These are phyloP conservation scores for Pelosia muscerda DNA, from an alignment of 2,888 invertebrate species.

Conservation along the genomic window DNA sequence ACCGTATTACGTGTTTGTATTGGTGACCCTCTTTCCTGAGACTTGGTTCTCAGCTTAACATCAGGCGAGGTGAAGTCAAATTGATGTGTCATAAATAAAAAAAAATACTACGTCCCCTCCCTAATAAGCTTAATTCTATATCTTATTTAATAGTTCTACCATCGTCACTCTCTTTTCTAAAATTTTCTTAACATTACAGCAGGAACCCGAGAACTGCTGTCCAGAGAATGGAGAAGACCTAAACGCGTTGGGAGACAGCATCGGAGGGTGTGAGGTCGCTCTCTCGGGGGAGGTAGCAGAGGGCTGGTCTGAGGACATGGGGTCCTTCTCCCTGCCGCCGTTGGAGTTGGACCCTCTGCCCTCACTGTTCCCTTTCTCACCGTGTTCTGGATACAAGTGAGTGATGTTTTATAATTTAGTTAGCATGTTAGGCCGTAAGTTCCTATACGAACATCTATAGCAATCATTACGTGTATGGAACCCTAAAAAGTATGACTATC, in stretches of 20 bases:
- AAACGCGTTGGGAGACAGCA: conserved; percentile 71
- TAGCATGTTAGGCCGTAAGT: too few relatives aligned
- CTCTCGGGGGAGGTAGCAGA: conserved; percentile 77
- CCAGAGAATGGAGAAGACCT: conserved; percentile 79
- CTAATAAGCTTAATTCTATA: too few relatives aligned
- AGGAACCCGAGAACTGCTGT: conserved; percentile 80
- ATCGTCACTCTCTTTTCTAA: background rate
- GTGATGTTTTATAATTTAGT: conserved; percentile 53
- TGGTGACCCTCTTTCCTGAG: too few relatives aligned
- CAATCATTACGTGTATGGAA: too few relatives aligned
- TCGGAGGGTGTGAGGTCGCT: conserved; percentile 74
- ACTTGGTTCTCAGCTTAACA: too few relatives aligned
- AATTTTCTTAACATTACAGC: conserved; percentile 55
- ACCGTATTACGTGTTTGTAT: too few relatives aligned
- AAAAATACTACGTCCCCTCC: too few relatives aligned
- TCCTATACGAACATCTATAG: too few relatives aligned
- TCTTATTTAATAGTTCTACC: background rate
- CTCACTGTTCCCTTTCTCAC: conserved; percentile 94
- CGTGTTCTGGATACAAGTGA: conserved; percentile 93
- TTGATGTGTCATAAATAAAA: too few relatives aligned
- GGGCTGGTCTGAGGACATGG: conserved; percentile 93
- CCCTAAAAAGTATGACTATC: too few relatives aligned
- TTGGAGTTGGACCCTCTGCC: conserved; percentile 95
- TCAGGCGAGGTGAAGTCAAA: too few relatives aligned
- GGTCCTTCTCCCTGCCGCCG: conserved; percentile 93